A percentile compares a stretch with the other conserved stretches of the same genome.
These are phyloP conservation scores for Lepisosteus oculatus DNA, from an alignment of 2,113 vertebrate genomes.

Conservation along the genomic window DNA sequence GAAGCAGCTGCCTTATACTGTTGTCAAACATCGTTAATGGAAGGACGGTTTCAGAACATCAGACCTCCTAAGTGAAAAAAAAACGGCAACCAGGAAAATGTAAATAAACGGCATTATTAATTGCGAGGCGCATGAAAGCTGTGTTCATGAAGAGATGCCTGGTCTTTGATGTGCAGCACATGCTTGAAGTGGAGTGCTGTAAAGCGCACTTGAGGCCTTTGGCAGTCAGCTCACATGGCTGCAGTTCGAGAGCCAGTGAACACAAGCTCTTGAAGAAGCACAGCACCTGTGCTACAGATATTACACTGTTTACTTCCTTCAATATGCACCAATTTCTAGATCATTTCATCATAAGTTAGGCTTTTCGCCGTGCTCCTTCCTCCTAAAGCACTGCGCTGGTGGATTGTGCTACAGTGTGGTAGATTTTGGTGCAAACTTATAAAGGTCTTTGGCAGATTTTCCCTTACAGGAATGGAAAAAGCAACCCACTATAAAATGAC, in stretches of 20 bases:
- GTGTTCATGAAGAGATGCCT: conserved; percentile 21
- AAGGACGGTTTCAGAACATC: too few species aligned
- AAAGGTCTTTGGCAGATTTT: too few species aligned
- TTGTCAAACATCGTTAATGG: too few species aligned
- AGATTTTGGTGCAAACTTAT: too few species aligned
- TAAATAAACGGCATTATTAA: background rate
- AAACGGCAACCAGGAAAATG: background rate
- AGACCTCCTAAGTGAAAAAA: background rate
- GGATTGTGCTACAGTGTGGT: too few species aligned
- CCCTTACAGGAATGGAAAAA: too few species aligned
- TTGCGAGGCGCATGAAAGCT: background rate
- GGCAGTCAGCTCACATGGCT: conserved; percentile 44
- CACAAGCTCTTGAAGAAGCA: conserved; percentile 19
- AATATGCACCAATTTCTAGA: conserved; percentile 33
- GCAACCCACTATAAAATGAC: too few species aligned
- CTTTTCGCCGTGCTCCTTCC: too few species aligned
- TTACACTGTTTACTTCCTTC: conserved; percentile 16
- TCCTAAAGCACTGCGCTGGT: too few species aligned
- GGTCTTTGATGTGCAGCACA: conserved; percentile 49
- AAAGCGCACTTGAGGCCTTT: conserved; percentile 32
- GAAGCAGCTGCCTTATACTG: background rate
- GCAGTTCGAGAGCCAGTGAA: conserved; percentile 25
- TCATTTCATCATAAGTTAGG: background rate
- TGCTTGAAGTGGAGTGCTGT: conserved; percentile 47
- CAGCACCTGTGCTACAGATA: conserved; percentile 24